Evolutionary conservation across 2,888 invertebrate genomes (phyloP).

Genomic region (Schizaphis graminum): DNA sequence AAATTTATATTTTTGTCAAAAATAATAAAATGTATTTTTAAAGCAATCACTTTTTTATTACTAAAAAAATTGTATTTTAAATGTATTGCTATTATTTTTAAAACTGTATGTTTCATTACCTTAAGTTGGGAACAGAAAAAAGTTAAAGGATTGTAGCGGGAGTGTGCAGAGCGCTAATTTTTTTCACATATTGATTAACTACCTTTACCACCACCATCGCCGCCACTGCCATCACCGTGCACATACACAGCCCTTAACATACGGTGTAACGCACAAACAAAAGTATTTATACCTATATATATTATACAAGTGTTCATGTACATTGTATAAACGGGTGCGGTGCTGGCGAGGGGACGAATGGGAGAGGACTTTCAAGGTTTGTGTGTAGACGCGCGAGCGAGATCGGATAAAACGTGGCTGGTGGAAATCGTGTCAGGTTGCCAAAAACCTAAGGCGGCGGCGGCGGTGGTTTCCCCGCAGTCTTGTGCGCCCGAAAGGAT

Average conservation of each 20-base stretch:
- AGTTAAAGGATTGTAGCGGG: neutral
- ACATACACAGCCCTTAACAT: neutral
- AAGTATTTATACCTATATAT: neutral
- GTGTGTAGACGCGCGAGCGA: neutral
- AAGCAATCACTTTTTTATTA: neutral
- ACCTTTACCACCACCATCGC: neutral
- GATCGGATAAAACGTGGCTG: conserved; percentile 42
- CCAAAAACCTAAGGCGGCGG: conserved; percentile 41
- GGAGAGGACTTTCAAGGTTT: conserved; percentile 49
- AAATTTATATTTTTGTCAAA: neutral
- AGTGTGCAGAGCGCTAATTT: neutral
- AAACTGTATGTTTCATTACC: neutral
- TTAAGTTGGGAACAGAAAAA: neutral
- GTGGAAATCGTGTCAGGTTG: conserved; percentile 51
- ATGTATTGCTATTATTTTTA: neutral
- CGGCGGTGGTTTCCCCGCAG: neutral
- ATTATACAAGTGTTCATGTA: too few species aligned
- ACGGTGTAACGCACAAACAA: neutral
- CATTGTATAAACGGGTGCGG: neutral
- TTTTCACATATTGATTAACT: conserved; percentile 58
- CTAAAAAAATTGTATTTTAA: neutral
- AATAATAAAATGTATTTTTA: neutral
- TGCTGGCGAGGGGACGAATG: neutral
- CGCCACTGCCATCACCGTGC: neutral
- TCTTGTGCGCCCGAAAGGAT: conserved; percentile 17